Evolutionary conservation across 2,113 vertebrate genomes (phyloP).

Genomic region (Nycticryphes semicollaris): DNA sequence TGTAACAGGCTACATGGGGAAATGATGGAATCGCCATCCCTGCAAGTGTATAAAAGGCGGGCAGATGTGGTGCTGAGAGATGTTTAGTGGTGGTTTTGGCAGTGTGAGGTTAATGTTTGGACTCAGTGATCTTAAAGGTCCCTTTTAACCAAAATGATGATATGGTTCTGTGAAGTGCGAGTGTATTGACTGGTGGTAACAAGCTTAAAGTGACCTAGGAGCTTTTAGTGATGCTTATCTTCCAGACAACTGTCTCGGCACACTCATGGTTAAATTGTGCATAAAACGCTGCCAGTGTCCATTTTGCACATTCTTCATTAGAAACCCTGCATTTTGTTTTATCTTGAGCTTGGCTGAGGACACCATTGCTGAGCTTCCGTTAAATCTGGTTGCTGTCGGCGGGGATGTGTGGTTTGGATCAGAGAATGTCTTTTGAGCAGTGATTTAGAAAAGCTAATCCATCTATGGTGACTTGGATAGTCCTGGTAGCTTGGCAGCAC

Average conservation of each 20-base stretch:
- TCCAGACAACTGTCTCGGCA: rapidly evolving
- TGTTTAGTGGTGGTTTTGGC: no score
- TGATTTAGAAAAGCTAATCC: background rate
- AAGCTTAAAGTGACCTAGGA: background rate
- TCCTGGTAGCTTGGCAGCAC: background rate
- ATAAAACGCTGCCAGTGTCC: background rate
- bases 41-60: background rate
- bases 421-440: background rate
- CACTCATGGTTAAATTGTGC: rapidly evolving
- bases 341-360: background rate
- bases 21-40: background rate
- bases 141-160: background rate
- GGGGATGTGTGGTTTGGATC: background rate
- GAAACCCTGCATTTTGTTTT: background rate
- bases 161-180: background rate
- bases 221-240: background rate
- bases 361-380: background rate
- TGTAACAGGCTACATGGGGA: background rate
- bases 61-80: no score
- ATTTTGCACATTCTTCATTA: background rate
- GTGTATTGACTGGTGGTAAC: background rate
- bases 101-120: background rate
- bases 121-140: background rate
- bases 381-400: background rate
- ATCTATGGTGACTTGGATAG: rapidly evolving